Conservation (phyloP, 2,113 vertebrate genomes). For the Centropus unirufus region DNA sequence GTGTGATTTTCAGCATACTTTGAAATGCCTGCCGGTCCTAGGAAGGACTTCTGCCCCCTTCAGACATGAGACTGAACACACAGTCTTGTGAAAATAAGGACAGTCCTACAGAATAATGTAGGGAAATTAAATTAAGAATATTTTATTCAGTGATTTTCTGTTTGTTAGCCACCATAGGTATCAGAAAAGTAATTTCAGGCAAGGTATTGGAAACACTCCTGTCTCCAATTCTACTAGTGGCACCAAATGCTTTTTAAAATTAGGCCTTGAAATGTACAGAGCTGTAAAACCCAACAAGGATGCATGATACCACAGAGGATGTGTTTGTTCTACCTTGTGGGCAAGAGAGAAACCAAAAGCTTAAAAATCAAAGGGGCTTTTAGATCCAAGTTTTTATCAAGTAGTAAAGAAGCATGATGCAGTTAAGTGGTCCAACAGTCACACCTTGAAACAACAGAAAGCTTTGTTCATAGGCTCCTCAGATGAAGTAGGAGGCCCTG, state of each 20-base stretch:
- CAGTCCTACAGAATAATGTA: background rate
- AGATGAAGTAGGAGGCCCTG: background rate
- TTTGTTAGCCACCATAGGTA: background rate
- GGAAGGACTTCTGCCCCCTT: background rate
- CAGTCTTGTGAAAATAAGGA: background rate
- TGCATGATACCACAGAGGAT: accelerated
- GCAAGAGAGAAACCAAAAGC: background rate
- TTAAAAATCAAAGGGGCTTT: background rate
- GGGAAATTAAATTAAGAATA: background rate
- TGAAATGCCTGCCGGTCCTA: background rate
- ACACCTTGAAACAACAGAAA: background rate
- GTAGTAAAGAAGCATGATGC: background rate
- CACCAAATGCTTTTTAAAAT: background rate
- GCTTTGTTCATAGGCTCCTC: background rate
- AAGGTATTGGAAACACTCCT: background rate
- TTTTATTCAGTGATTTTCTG: background rate
- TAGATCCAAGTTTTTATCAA: background rate
- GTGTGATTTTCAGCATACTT: background rate
- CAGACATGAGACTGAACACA: background rate
- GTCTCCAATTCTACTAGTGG: background rate
- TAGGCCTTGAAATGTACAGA: background rate
- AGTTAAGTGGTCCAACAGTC: background rate
- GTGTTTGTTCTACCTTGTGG: background rate
- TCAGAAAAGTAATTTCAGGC: background rate
- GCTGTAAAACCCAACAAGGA: background rate